Evolutionary conservation across 2,797 vertebrate genomes (phyloP).

Genomic region (Epinephelus awoara): DNA sequence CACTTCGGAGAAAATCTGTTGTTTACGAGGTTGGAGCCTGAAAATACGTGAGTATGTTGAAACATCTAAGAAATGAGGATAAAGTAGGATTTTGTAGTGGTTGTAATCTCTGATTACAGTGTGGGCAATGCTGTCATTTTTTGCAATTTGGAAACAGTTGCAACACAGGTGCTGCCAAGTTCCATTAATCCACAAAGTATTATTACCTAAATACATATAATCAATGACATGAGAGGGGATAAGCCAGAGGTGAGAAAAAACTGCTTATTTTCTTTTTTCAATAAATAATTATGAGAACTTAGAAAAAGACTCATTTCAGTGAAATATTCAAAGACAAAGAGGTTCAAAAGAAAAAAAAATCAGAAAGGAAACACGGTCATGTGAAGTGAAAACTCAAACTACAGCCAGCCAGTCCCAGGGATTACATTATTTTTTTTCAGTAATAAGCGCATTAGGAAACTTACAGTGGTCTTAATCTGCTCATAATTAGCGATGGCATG

Average conservation of each 20-base stretch:
- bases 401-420: slow-evolving; percentile 53
- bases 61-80: slow-evolving; percentile 9
- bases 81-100: slow-evolving; percentile 6
- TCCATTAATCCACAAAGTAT: slow-evolving; percentile 32
- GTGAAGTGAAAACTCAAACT: slow-evolving; percentile 62
- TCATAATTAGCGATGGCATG: slow-evolving; percentile 77
- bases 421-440: slow-evolving; percentile 73
- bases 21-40: neutral
- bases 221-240: slow-evolving; percentile 12
- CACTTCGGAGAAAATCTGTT: neutral
- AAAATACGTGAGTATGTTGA: neutral
- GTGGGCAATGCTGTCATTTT: neutral
- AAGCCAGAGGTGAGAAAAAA: slow-evolving; percentile 5
- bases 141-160: neutral
- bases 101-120: slow-evolving; percentile 18
- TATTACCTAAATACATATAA: slow-evolving; percentile 10
- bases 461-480: slow-evolving; percentile 83
- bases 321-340: slow-evolving; percentile 24
- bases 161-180: slow-evolving; percentile 20
- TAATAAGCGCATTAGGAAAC: slow-evolving; percentile 81
- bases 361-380: slow-evolving; percentile 60
- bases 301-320: neutral
- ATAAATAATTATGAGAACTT: neutral
- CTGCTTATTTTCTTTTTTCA: neutral
- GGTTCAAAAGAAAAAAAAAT: slow-evolving; percentile 15